phyloP scores from a whole-genome alignment of 2,888 invertebrate genomes.

The Drosophila bunnanda region DNA sequence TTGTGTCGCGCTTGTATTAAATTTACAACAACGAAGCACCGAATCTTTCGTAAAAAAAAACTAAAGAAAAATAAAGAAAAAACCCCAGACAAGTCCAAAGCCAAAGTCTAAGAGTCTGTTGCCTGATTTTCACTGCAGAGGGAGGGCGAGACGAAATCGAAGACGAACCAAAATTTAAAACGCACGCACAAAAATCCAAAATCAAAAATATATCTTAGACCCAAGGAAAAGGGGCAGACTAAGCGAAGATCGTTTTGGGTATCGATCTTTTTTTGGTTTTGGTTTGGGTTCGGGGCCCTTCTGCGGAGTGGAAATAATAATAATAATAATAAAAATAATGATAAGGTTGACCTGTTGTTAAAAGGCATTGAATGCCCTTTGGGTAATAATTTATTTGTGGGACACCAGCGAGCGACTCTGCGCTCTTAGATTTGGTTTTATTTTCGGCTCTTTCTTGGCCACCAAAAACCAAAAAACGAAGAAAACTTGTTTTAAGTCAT shows the following conservation, averaged over 20 bases:
- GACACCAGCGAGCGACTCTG: constrained; percentile 69
- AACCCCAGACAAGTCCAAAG: constrained; percentile 44
- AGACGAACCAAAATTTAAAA: constrained; percentile 70
- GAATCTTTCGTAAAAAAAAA: constrained; percentile 3
- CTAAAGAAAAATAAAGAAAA: constrained; percentile 23
- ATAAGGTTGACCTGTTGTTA: constrained; percentile 83
- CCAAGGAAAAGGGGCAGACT: constrained; percentile 47
- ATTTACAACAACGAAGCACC: constrained; percentile 45
- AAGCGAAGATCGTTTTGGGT: constrained; percentile 72
- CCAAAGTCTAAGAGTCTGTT: constrained; percentile 61
- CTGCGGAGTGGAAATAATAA: constrained; percentile 72
- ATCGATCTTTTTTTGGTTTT: constrained; percentile 35
- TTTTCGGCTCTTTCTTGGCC: constrained; percentile 45
- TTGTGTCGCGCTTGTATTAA: constrained; percentile 82
- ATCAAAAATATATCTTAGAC: constrained; percentile 49
- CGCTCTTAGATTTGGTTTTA: constrained; percentile 66
- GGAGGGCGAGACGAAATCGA: constrained; percentile 49
- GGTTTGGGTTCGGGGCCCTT: constrained; percentile 17
- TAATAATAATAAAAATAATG: constrained; percentile 82
- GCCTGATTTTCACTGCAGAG: constrained; percentile 69
- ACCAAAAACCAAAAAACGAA: constrained; percentile 13
- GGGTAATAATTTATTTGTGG: constrained; percentile 81
- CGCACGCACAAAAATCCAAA: constrained; percentile 62
- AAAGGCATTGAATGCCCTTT: constrained; percentile 82
- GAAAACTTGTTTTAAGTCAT: constrained; percentile 68